Percentiles rank a stretch among this genome's conserved stretches.
Conservation (phyloP, 2,888 invertebrate genomes). For the Cepaea hortensis region DNA sequence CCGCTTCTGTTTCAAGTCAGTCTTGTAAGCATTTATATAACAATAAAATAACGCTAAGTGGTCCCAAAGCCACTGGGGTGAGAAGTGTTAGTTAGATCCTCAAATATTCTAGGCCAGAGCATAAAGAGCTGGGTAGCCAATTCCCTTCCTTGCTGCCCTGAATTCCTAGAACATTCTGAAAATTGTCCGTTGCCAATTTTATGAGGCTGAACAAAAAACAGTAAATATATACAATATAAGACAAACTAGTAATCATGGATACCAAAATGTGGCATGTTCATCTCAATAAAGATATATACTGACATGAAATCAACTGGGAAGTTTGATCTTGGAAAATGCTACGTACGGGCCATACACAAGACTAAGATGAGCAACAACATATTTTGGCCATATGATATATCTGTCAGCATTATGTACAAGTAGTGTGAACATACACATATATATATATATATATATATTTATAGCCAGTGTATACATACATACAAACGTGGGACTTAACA, state of each 20-base stretch:
- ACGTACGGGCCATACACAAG: neutral
- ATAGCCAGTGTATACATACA: neutral
- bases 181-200: no score
- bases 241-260: neutral
- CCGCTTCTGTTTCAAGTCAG: no score
- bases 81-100: no score
- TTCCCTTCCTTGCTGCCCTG: no score
- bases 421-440: constrained; percentile 5
- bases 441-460: neutral
- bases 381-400: constrained; percentile 21
- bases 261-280: neutral
- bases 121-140: no score
- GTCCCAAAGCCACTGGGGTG: no score
- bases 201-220: no score
- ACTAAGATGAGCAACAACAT: constrained; percentile 8
- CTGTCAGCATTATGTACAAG: constrained; percentile 5
- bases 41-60: no score
- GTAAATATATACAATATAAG: no score
- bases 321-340: constrained; percentile 12
- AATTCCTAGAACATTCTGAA: no score
- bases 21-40: no score
- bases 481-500: neutral
- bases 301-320: neutral
- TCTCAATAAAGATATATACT: neutral
- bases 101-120: no score